Percentiles rank a stretch among this genome's conserved stretches.
Evolutionary conservation across 2,113 vertebrate species (phyloP).

Genomic region (Copsychus sechellarum): DNA sequence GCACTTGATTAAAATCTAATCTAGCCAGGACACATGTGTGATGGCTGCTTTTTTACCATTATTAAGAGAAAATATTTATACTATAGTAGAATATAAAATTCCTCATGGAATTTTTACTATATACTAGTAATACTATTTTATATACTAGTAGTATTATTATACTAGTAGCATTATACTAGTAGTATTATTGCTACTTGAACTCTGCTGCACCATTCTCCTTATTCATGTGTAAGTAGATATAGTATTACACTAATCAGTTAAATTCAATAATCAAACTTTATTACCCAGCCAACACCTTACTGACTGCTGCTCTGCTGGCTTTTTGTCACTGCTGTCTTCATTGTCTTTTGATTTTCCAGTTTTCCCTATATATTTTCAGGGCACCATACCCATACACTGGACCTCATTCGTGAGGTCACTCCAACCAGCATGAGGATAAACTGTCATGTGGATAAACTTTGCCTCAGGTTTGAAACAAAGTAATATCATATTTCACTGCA

Average conservation of each 20-base stretch:
- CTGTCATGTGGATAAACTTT: background rate
- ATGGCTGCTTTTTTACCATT: background rate
- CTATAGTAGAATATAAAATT: background rate
- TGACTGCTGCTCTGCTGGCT: background rate
- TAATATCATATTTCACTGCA: background rate
- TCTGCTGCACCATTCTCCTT: background rate
- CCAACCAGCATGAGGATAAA: background rate
- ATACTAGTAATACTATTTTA: too few relatives aligned
- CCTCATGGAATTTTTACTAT: background rate
- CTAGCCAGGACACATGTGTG: background rate
- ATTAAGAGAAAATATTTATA: background rate
- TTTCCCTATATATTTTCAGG: background rate
- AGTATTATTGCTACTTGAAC: background rate
- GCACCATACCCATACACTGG: background rate
- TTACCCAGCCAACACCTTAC: background rate
- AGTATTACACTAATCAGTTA: background rate
- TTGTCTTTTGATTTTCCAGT: background rate
- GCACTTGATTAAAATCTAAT: background rate
- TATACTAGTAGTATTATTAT: too few relatives aligned
- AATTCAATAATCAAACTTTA: background rate
- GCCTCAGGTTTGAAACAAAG: background rate
- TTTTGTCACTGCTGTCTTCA: background rate
- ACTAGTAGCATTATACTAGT: background rate
- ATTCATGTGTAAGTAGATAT: background rate
- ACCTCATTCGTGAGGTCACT: background rate